phyloP scores from a whole-genome alignment of 1,140 invertebrate species.

The Gonioctena quinquepunctata region DNA sequence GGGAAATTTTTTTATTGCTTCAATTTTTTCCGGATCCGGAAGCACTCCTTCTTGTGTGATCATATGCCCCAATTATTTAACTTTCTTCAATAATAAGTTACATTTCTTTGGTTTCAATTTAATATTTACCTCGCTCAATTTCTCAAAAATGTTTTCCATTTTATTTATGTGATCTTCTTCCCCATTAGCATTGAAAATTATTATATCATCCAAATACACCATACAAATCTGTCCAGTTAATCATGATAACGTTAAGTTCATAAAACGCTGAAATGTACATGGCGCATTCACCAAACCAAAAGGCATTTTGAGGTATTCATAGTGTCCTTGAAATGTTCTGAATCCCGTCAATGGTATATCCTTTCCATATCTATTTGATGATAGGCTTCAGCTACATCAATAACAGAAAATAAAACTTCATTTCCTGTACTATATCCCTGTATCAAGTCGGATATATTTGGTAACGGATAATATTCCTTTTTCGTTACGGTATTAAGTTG shows the following conservation, averaged over 20 bases:
- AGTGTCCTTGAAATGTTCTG: constrained; percentile 8
- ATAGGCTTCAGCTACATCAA: constrained; percentile 12
- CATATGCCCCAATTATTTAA: constrained; percentile 25
- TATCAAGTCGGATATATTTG: not conserved
- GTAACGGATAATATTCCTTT: constrained; percentile 12
- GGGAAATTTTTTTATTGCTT: constrained; percentile 18
- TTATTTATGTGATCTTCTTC: not conserved
- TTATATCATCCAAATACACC: constrained; percentile 15
- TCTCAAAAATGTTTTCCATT: not conserved
- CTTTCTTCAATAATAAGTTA: constrained; percentile 12
- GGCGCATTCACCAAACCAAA: constrained; percentile 19
- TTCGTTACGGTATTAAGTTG: constrained; percentile 8
- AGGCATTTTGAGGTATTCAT: constrained; percentile 14
- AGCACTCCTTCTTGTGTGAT: constrained; percentile 16
- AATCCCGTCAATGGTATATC: constrained; percentile 11
- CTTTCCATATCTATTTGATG: constrained; percentile 16
- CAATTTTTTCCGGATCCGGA: constrained; percentile 19
- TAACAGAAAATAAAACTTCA: not conserved
- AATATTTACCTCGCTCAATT: constrained; percentile 6
- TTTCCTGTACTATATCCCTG: constrained; percentile 1
- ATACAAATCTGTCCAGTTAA: constrained; percentile 7
- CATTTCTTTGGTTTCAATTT: constrained; percentile 12
- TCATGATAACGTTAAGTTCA: constrained; percentile 2
- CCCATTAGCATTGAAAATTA: not conserved
- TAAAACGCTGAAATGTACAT: constrained; percentile 13